Conservation (phyloP, 2,888 invertebrate genomes). For the Trissonchulus latispiculum region DNA sequence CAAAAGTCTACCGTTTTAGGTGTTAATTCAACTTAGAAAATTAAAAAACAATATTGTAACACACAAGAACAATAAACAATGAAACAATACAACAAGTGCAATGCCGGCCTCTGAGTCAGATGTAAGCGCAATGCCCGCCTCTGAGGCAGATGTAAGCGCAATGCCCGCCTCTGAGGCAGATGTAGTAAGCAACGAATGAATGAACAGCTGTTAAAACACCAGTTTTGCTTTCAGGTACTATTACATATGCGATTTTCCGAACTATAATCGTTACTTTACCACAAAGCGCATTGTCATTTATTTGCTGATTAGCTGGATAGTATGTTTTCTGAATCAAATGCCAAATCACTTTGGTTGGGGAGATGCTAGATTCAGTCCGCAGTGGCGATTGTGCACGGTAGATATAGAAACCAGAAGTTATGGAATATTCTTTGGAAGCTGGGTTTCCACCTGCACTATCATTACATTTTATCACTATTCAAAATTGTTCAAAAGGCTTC, state of each 20-base stretch:
- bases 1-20: too few species aligned
- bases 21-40: too few species aligned
- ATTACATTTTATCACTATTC: not conserved
- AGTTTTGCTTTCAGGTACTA: conserved; percentile 14
- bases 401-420: not conserved
- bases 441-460: not conserved
- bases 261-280: not conserved
- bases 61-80: too few species aligned
- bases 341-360: conserved; percentile 17
- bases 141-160: too few species aligned
- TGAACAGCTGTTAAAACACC: too few species aligned
- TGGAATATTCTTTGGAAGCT: not conserved
- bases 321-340: conserved; percentile 6
- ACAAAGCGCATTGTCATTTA: not conserved
- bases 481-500: conserved; percentile 7
- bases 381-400: conserved; percentile 7
- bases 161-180: too few species aligned
- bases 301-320: not conserved
- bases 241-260: not conserved
- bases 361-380: not conserved
- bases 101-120: too few species aligned
- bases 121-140: too few species aligned
- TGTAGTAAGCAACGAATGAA: too few species aligned
- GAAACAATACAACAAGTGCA: too few species aligned
- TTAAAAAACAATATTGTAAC: too few species aligned